These are phyloP conservation scores for Sebastes nivosus DNA, from an alignment of 2,797 vertebrate genomes.

Conservation along the genomic window DNA sequence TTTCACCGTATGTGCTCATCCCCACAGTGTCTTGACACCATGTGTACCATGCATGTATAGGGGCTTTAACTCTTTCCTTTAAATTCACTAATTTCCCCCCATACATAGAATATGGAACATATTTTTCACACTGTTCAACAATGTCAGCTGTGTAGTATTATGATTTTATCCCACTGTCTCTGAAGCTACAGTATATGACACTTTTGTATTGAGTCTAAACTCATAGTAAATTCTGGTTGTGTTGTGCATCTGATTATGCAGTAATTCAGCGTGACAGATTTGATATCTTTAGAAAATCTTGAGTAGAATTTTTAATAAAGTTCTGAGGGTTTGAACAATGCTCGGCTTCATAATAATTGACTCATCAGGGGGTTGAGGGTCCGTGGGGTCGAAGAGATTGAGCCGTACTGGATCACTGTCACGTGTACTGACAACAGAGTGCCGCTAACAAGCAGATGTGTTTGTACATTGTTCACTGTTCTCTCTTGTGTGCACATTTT, in stretches of 20 bases:
- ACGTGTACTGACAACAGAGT: not conserved
- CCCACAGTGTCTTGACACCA: not conserved
- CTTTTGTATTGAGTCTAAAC: not conserved
- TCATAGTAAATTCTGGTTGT: conserved; percentile 5
- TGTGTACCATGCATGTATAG: not conserved
- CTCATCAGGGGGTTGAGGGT: conserved; percentile 6
- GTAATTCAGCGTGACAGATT: conserved; percentile 25
- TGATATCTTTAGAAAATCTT: conserved; percentile 9
- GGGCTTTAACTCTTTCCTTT: not conserved
- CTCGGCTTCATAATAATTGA: conserved; percentile 17
- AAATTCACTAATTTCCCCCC: not conserved
- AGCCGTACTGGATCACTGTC: conserved; percentile 10
- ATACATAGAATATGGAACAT: not conserved
- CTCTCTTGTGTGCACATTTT: conserved; percentile 1
- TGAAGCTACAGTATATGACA: not conserved
- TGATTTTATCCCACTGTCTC: not conserved
- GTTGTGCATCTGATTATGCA: not conserved
- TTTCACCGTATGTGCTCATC: not conserved
- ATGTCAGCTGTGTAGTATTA: too few species aligned
- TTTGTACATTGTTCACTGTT: not conserved
- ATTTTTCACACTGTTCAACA: not conserved
- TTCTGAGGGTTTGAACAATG: conserved; percentile 11
- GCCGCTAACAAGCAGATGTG: conserved; percentile 2
- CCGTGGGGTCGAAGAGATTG: not conserved
- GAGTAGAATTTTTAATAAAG: conserved; percentile 17